These are phyloP conservation scores for Tachysurus fulvidraco DNA, from an alignment of 2,113 vertebrate genomes.

Conservation along the genomic window DNA sequence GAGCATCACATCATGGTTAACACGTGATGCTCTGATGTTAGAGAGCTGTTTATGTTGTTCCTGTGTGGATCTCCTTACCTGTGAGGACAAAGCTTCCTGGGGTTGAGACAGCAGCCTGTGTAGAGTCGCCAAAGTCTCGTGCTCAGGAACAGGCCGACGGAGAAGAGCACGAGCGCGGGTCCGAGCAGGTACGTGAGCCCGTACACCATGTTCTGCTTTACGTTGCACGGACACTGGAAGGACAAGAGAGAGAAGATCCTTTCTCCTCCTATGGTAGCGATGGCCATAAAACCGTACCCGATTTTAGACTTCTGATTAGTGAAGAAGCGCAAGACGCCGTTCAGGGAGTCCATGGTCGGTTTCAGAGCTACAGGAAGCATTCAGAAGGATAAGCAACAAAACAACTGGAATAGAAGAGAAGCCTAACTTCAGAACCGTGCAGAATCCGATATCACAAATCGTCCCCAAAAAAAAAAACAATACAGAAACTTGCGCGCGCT, in stretches of 20 bases:
- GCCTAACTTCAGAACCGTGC: background rate
- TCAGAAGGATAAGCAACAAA: too few species aligned
- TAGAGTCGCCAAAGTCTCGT: slow-evolving; percentile 83
- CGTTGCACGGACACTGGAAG: slow-evolving; percentile 91
- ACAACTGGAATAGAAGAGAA: background rate
- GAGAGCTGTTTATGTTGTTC: background rate
- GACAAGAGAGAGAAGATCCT: slow-evolving; percentile 86
- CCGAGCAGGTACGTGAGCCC: slow-evolving; percentile 85
- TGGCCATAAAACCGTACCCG: slow-evolving; percentile 90
- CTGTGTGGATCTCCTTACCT: background rate
- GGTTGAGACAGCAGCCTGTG: slow-evolving; percentile 85
- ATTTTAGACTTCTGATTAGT: slow-evolving; percentile 83
- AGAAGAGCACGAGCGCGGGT: slow-evolving; percentile 82
- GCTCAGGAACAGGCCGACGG: slow-evolving; percentile 83
- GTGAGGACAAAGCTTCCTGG: slow-evolving; percentile 68
- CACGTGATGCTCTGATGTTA: background rate
- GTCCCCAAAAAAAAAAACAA: background rate
- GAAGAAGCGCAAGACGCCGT: slow-evolving; percentile 79
- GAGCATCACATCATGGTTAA: background rate
- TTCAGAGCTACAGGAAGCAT: slow-evolving; percentile 7
- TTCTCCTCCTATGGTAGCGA: slow-evolving; percentile 86
- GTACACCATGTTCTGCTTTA: slow-evolving; percentile 79
- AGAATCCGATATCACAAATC: background rate
- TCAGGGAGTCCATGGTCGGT: slow-evolving; percentile 81
- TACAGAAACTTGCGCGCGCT: background rate